These are phyloP conservation scores for Mungos mungo DNA, from an alignment of 2,113 vertebrate genomes.

Conservation along the genomic window DNA sequence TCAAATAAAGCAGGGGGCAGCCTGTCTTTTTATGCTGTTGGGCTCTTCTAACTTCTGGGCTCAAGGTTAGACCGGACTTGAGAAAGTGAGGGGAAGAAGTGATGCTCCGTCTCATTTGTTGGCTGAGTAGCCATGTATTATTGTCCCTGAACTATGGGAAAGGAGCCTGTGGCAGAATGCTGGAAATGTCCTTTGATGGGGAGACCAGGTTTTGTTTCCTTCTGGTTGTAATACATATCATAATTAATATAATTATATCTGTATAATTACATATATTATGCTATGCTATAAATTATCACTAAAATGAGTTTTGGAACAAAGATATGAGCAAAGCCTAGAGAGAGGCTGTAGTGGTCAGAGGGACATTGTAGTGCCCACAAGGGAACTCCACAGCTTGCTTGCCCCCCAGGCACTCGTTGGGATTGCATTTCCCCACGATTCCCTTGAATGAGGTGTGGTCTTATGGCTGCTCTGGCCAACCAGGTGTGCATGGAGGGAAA, in stretches of 20 bases:
- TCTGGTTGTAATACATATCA: background rate
- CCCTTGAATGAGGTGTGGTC: background rate
- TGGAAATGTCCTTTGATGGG: background rate
- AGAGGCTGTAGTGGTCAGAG: background rate
- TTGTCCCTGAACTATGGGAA: background rate
- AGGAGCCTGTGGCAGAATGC: fast-evolving
- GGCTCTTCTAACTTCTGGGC: background rate
- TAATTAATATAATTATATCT: background rate
- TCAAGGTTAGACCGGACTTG: background rate
- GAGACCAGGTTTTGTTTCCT: background rate
- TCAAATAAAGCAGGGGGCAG: background rate
- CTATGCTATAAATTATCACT: background rate
- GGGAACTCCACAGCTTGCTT: background rate
- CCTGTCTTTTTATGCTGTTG: background rate
- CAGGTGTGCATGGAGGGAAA: no score
- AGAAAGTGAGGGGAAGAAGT: background rate
- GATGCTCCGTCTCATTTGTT: background rate
- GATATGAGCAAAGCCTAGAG: background rate
- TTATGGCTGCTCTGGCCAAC: background rate
- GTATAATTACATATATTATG: background rate
- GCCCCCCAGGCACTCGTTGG: fast-evolving
- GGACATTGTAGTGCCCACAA: background rate
- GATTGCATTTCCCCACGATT: no score
- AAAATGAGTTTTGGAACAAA: background rate
- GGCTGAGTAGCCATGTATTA: background rate